Percentiles rank a stretch among this genome's conserved stretches.
Evolutionary conservation across 2,888 invertebrate genomes (phyloP).

Genomic region (Eumerus sabulonum): DNA sequence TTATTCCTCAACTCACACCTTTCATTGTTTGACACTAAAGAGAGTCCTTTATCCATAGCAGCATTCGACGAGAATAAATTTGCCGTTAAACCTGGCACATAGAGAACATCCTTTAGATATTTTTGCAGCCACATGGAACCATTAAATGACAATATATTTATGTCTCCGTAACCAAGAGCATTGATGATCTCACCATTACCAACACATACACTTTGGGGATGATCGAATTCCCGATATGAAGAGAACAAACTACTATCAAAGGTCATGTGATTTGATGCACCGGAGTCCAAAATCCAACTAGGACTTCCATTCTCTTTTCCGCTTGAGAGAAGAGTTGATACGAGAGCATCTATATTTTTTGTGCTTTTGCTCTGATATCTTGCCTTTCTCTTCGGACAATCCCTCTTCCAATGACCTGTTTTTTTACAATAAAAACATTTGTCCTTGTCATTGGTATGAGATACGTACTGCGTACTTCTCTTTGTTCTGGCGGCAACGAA

Average conservation of each 20-base stretch:
- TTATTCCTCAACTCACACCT: slow-evolving; percentile 6
- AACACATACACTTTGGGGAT: neutral
- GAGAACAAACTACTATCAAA: slow-evolving; percentile 18
- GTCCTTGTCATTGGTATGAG: neutral
- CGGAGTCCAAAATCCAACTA: slow-evolving; percentile 5
- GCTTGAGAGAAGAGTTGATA: no score
- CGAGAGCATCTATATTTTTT: no score
- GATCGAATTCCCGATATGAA: neutral
- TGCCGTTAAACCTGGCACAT: slow-evolving; percentile 60
- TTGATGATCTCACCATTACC: neutral
- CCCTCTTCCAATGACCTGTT: neutral
- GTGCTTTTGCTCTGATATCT: no score
- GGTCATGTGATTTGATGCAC: slow-evolving; percentile 52
- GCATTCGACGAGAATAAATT: slow-evolving; percentile 68
- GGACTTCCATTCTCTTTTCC: no score
- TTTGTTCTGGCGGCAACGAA: neutral
- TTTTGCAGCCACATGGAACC: slow-evolving; percentile 29
- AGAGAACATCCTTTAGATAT: slow-evolving; percentile 59
- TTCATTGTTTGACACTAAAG: slow-evolving; percentile 22
- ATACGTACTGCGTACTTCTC: neutral
- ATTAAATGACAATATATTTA: slow-evolving; percentile 48
- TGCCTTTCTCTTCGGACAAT: neutral
- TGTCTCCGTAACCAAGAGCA: slow-evolving; percentile 23
- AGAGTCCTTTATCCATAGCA: slow-evolving; percentile 60
- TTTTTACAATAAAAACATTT: slow-evolving; percentile 1